Conservation (phyloP, 2,113 vertebrate genomes). For the Stegostoma tigrinum region DNA sequence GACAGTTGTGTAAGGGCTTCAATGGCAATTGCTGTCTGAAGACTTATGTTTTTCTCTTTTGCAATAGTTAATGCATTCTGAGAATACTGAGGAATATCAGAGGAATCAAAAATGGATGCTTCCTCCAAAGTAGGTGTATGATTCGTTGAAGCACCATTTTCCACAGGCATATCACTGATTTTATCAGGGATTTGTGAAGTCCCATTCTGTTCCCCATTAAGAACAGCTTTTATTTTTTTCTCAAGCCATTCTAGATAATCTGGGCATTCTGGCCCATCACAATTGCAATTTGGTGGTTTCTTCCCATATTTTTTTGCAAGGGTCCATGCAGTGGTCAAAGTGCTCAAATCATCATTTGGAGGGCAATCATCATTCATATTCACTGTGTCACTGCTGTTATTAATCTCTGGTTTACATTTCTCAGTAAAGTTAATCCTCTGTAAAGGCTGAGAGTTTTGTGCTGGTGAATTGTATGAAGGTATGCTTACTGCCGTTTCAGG, state of each 20-base stretch:
- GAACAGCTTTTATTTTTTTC: slow-evolving; percentile 81
- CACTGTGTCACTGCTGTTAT: slow-evolving; percentile 49
- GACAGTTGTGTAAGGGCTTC: slow-evolving; percentile 91
- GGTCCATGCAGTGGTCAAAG: slow-evolving; percentile 74
- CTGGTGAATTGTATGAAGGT: slow-evolving; percentile 59
- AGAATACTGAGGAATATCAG: slow-evolving; percentile 59
- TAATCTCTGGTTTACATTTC: slow-evolving; percentile 83
- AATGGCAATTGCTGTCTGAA: slow-evolving; percentile 91
- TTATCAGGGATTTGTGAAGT: slow-evolving; percentile 38
- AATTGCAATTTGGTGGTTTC: slow-evolving; percentile 91
- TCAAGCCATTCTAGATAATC: slow-evolving; percentile 97
- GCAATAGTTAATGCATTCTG: slow-evolving; percentile 84
- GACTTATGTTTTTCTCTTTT: slow-evolving; percentile 92
- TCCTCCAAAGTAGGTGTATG: slow-evolving; percentile 47
- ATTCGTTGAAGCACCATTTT: slow-evolving; percentile 45
- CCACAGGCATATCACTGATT: slow-evolving; percentile 37
- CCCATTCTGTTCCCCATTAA: slow-evolving; percentile 48
- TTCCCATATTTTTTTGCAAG: slow-evolving; percentile 77
- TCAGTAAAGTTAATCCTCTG: slow-evolving; percentile 73
- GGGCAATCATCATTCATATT: slow-evolving; percentile 17
- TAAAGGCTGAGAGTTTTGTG: slow-evolving; percentile 45
- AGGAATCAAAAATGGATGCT: slow-evolving; percentile 41
- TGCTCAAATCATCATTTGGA: slow-evolving; percentile 67
- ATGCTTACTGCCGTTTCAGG: slow-evolving; percentile 76
- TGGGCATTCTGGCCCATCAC: slow-evolving; percentile 88